A percentile compares a stretch with the other conserved stretches of the same genome.
phyloP scores from a whole-genome alignment of 2,113 vertebrate genomes.

The Leptosomus discolor region DNA sequence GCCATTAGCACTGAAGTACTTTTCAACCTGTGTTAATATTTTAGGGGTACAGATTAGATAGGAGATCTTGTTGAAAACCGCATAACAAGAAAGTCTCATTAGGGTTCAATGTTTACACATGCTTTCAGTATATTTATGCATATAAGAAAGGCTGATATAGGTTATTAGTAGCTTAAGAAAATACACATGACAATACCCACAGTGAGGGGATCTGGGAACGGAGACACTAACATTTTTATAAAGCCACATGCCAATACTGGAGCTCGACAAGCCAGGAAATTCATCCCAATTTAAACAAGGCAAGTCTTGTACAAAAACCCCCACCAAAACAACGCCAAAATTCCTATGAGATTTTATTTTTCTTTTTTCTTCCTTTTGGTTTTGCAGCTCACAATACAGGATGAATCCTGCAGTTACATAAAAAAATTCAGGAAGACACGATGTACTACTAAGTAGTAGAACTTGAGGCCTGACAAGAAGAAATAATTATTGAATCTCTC shows the following conservation, averaged over 20 bases:
- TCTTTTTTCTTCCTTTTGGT: neutral
- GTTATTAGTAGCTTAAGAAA: neutral
- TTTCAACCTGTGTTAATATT: too few species aligned
- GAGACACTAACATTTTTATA: neutral
- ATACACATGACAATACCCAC: neutral
- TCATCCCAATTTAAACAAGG: neutral
- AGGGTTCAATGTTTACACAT: neutral
- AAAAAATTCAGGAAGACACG: neutral
- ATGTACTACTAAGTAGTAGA: neutral
- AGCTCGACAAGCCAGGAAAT: neutral
- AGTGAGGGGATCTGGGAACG: neutral
- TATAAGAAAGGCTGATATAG: neutral
- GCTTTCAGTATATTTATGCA: neutral
- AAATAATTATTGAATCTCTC: neutral
- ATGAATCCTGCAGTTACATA: neutral
- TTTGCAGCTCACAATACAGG: neutral
- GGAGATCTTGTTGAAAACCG: neutral
- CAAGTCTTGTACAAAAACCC: neutral
- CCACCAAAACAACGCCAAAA: neutral
- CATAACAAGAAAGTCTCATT: neutral
- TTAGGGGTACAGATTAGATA: neutral
- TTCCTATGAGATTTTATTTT: neutral
- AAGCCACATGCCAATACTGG: neutral
- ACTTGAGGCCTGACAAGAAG: neutral
- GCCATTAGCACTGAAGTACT: too few species aligned